Evolutionary conservation across 1,140 invertebrate genomes (phyloP).

Genomic region (Andrena cerasifolii): DNA sequence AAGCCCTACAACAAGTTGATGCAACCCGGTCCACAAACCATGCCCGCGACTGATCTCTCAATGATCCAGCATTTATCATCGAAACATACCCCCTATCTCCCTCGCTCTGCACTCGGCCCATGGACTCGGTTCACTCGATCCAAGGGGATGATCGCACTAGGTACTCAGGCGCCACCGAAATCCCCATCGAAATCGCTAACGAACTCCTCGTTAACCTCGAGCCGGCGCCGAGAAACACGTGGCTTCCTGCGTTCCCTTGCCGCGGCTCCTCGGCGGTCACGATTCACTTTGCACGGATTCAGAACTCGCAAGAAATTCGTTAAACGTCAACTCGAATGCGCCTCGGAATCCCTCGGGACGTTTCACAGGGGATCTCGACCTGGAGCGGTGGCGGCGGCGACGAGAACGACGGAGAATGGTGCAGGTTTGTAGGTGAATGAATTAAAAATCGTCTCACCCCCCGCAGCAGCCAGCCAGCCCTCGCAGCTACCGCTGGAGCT

Average conservation of each 20-base stretch:
- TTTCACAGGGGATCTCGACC: too few relatives aligned
- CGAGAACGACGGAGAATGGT: not conserved
- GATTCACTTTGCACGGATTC: slow-evolving; percentile 7
- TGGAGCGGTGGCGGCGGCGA: too few relatives aligned
- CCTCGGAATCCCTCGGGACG: too few relatives aligned
- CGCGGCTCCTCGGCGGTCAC: not conserved
- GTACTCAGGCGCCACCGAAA: not conserved
- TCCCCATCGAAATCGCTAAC: not conserved
- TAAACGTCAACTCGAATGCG: too few relatives aligned
- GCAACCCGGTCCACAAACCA: too few relatives aligned
- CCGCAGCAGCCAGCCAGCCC: slow-evolving; percentile 65
- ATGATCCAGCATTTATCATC: not conserved
- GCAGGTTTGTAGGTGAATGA: not conserved
- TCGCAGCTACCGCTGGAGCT: slow-evolving; percentile 72
- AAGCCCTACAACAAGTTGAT: too few relatives aligned
- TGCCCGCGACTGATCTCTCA: too few relatives aligned
- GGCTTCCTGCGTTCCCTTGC: slow-evolving; percentile 1
- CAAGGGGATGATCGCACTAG: not conserved
- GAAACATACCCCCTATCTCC: not conserved
- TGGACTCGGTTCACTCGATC: not conserved
- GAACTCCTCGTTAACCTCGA: slow-evolving; percentile 2
- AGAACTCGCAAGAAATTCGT: not conserved
- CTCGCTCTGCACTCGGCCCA: not conserved
- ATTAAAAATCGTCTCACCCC: slow-evolving; percentile 57
- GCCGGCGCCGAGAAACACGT: slow-evolving; percentile 10